These are phyloP conservation scores for Eumerus sabulonum DNA, from an alignment of 2,888 invertebrate species.

Conservation along the genomic window DNA sequence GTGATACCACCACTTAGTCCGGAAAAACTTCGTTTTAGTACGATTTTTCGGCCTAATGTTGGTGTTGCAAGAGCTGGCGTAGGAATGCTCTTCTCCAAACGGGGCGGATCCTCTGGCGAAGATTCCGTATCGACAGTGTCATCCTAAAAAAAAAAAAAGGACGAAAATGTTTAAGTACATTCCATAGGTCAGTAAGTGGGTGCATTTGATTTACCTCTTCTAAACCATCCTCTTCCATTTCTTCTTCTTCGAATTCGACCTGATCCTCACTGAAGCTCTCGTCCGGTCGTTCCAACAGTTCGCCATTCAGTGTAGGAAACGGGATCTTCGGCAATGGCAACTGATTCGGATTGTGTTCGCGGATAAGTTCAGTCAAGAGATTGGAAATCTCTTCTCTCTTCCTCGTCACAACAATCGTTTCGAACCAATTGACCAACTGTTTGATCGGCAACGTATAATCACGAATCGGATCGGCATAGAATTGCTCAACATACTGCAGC, in stretches of 20 bases:
- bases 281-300: constrained; percentile 80
- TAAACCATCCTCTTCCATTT: constrained; percentile 79
- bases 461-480: constrained; percentile 91
- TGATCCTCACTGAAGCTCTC: constrained; percentile 81
- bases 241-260: constrained; percentile 81
- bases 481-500: constrained; percentile 97
- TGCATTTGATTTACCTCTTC: constrained; percentile 72
- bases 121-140: constrained; percentile 70
- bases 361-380: constrained; percentile 87
- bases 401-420: constrained; percentile 88
- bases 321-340: constrained; percentile 85
- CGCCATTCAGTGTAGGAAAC: constrained; percentile 89
- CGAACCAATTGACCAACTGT: constrained; percentile 91
- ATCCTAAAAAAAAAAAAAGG: constrained; percentile 64
- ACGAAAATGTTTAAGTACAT: neutral
- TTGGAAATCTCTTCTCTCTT: constrained; percentile 93
- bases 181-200: neutral
- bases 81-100: constrained; percentile 56
- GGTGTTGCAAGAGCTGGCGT: constrained; percentile 69
- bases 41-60: constrained; percentile 73
- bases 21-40: constrained; percentile 73
- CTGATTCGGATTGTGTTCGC: constrained; percentile 81
- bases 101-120: constrained; percentile 41
- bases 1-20: constrained; percentile 38
- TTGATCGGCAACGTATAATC: constrained; percentile 92